phyloP scores from a whole-genome alignment of 2,113 vertebrate genomes.

The Trematocara macrostoma region DNA sequence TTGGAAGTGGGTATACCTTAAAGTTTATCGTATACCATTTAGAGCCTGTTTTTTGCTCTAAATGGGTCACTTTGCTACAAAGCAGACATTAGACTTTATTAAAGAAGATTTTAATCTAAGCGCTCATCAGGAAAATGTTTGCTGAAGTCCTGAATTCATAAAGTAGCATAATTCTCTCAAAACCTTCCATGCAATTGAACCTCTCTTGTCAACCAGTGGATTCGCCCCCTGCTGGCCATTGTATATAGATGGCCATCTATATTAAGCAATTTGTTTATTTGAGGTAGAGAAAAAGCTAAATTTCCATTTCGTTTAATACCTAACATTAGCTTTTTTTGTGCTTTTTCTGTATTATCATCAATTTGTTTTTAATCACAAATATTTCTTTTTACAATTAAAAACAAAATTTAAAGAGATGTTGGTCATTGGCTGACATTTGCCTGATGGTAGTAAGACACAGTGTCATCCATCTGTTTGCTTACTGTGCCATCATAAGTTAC shows the following conservation, averaged over 20 bases:
- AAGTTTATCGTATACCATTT: neutral
- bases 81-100: neutral
- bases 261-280: neutral
- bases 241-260: neutral
- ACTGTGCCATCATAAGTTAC: neutral
- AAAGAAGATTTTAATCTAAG: neutral
- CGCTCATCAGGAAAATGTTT: neutral
- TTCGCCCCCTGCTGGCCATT: neutral
- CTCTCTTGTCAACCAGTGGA: neutral
- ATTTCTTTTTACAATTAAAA: neutral
- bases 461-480: neutral
- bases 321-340: neutral
- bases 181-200: neutral
- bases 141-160: neutral
- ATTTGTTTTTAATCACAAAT: neutral
- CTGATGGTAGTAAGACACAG: neutral
- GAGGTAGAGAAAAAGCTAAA: neutral
- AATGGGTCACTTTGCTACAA: neutral
- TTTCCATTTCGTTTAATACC: neutral
- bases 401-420: neutral
- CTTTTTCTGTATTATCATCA: neutral
- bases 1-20: neutral
- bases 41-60: neutral
- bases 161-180: neutral
- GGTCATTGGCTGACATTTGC: neutral